phyloP scores from a whole-genome alignment of 2,888 invertebrate genomes.

The Eristalinus aeneus region DNA sequence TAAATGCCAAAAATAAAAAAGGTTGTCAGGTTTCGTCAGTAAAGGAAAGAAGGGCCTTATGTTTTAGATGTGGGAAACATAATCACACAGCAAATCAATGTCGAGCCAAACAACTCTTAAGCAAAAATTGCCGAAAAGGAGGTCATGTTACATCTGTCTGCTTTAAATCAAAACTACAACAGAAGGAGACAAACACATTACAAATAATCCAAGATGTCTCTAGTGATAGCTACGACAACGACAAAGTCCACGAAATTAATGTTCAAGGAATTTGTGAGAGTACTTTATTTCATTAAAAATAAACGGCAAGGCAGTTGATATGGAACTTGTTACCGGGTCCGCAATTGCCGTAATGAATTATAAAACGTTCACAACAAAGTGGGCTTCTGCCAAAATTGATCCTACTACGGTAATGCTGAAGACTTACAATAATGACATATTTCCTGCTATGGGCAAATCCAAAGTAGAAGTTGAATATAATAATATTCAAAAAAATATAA shows the following conservation, averaged over 20 bases:
- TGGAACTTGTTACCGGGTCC: conserved; percentile 5
- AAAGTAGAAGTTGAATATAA: too few relatives aligned
- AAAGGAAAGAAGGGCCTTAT: not conserved
- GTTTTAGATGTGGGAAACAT: not conserved
- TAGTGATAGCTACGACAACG: not conserved
- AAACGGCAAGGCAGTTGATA: conserved; percentile 8
- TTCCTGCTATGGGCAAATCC: too few relatives aligned
- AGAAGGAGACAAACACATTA: not conserved
- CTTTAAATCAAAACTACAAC: not conserved
- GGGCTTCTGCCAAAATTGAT: not conserved
- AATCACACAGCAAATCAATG: not conserved
- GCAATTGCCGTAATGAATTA: conserved; percentile 24
- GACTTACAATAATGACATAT: conserved; percentile 21
- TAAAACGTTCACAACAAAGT: not conserved
- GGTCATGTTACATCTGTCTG: conserved; percentile 1
- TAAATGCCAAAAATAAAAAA: not conserved
- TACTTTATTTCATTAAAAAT: conserved; percentile 10
- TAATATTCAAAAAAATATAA: too few relatives aligned
- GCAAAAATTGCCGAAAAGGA: conserved; percentile 8
- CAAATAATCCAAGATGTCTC: not conserved
- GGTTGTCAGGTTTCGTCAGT: not conserved
- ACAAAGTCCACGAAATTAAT: conserved; percentile 5
- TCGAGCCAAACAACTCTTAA: not conserved
- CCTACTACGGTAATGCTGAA: too few relatives aligned
- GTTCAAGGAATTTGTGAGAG: not conserved